Evolutionary conservation across 1,140 invertebrate genomes (phyloP).

Genomic region (Gonioctena quinquepunctata): DNA sequence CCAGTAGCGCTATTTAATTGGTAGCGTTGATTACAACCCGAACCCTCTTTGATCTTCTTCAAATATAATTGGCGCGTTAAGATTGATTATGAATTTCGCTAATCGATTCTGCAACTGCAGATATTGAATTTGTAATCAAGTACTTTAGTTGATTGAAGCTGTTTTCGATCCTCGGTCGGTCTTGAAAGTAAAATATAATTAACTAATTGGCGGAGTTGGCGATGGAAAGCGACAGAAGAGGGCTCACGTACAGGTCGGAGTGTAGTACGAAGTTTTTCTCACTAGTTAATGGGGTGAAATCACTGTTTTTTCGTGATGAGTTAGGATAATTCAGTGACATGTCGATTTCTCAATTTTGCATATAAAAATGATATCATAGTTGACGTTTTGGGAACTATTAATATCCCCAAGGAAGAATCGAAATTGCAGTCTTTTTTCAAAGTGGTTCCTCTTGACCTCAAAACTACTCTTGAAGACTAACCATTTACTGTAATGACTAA

Average conservation of each 20-base stretch:
- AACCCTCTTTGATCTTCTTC: constrained; percentile 51
- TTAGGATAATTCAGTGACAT: too few species aligned
- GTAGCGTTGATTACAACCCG: constrained; percentile 53
- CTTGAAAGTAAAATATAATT: constrained; percentile 23
- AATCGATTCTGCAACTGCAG: constrained; percentile 38
- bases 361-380: too few species aligned
- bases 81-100: constrained; percentile 53
- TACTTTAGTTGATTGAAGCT: constrained; percentile 41
- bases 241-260: constrained; percentile 1
- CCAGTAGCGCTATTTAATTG: constrained; percentile 53
- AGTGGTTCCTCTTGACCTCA: too few species aligned
- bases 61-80: constrained; percentile 53
- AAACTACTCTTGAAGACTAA: too few species aligned
- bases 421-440: too few species aligned
- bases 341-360: too few species aligned
- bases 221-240: background rate
- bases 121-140: constrained; percentile 47
- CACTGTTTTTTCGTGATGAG: too few species aligned
- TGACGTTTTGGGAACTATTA: too few species aligned
- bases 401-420: too few species aligned
- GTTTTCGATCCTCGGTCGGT: constrained; percentile 13
- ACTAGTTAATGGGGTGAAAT: too few species aligned
- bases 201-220: constrained; percentile 15
- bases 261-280: too few species aligned
- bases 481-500: too few species aligned